Conservation (phyloP, 2,797 vertebrate species). For the Takifugu ocellatus region DNA sequence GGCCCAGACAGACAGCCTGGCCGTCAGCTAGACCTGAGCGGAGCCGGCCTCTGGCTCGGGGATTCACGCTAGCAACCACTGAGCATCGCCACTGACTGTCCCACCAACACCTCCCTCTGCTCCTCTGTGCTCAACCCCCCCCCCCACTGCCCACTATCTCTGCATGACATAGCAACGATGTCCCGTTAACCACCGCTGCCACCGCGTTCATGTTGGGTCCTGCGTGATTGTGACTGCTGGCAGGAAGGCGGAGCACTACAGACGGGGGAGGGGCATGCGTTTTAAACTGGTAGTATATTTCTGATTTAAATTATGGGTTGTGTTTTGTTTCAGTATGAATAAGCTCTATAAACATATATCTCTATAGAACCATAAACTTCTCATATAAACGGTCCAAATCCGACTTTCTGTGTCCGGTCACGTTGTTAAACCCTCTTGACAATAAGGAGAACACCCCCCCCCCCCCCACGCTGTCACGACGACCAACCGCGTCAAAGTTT, state of each 20-base stretch:
- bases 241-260: conserved; percentile 60
- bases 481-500: too few species aligned
- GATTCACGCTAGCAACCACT: conserved; percentile 29
- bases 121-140: conserved; percentile 56
- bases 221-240: conserved; percentile 72
- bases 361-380: conserved; percentile 1
- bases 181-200: conserved; percentile 60
- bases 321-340: conserved; percentile 92
- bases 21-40: conserved; percentile 80
- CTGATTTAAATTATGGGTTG: conserved; percentile 84
- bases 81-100: conserved; percentile 57
- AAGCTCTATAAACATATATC: conserved; percentile 76
- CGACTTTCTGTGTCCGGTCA: conserved; percentile 87
- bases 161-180: conserved; percentile 86
- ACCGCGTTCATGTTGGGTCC: conserved; percentile 55
- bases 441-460: too few species aligned
- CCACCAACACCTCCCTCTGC: conserved; percentile 22
- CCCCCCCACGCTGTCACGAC: too few species aligned
- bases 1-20: conserved; percentile 76
- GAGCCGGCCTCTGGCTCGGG: conserved; percentile 83
- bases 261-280: conserved; percentile 52
- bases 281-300: conserved; percentile 83
- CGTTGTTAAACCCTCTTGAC: conserved; percentile 72
- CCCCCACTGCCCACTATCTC: conserved; percentile 51
- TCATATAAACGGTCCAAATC: conserved; percentile 4